These are phyloP conservation scores for Hoplostethus mediterraneus DNA, from an alignment of 2,797 vertebrate species.

Conservation along the genomic window DNA sequence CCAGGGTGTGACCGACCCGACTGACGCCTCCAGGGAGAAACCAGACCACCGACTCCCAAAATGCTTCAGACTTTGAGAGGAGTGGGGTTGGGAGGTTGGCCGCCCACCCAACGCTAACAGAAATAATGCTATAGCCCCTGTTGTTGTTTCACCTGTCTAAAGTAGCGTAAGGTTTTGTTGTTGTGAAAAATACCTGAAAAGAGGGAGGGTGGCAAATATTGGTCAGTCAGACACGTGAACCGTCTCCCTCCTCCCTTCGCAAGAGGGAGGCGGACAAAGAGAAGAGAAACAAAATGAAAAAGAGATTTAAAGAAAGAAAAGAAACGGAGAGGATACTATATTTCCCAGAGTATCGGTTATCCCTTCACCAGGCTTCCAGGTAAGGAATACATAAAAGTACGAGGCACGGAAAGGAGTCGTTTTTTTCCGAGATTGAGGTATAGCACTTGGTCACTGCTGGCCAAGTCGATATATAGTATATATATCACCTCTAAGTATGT, in stretches of 20 bases:
- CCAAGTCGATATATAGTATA: conserved; percentile 63
- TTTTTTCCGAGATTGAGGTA: conserved; percentile 83
- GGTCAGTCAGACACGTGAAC: conserved; percentile 82
- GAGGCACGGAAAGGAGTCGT: conserved; percentile 81
- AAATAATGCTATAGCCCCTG: conserved; percentile 16
- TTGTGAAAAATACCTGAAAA: conserved; percentile 70
- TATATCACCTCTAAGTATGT: conserved; percentile 4
- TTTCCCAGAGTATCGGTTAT: conserved; percentile 83
- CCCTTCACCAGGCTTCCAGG: conserved; percentile 74
- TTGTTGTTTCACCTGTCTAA: conserved; percentile 25
- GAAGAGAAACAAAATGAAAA: conserved; percentile 41
- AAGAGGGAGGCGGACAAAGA: conserved; percentile 62
- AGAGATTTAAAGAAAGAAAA: conserved; percentile 49
- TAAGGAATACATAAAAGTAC: conserved; percentile 68
- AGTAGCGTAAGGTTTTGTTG: conserved; percentile 53
- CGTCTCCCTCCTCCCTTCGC: conserved; percentile 51
- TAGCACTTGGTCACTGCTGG: conserved; percentile 67
- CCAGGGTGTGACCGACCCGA: conserved; percentile 43
- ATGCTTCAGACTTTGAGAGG: conserved; percentile 37
- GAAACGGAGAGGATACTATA: conserved; percentile 59
- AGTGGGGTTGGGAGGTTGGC: conserved; percentile 16
- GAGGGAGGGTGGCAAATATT: conserved; percentile 80
- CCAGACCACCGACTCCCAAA: conserved; percentile 60
- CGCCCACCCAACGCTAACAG: not conserved
- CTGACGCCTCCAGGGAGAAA: conserved; percentile 67